phyloP scores from a whole-genome alignment of 2,797 vertebrate genomes.

The Periophthalmus magnuspinnatus region DNA sequence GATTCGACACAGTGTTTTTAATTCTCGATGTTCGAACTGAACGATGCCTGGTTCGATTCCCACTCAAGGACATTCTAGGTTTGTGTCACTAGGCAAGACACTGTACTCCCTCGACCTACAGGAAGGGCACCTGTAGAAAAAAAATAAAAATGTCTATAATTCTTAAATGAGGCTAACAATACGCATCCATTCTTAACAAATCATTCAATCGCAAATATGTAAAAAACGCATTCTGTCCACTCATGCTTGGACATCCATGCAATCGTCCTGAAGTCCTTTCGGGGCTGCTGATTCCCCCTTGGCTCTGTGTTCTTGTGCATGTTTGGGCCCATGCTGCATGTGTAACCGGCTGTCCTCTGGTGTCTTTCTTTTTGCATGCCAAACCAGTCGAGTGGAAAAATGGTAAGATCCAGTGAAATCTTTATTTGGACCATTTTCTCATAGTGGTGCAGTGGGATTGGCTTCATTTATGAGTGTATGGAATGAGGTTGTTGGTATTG shows the following conservation, averaged over 20 bases:
- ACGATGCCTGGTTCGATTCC: background rate
- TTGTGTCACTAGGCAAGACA: background rate
- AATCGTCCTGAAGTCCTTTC: constrained; percentile 54
- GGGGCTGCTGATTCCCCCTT: constrained; percentile 64
- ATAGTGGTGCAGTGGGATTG: constrained; percentile 23
- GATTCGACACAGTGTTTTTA: background rate
- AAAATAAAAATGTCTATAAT: background rate
- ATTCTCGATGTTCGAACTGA: background rate
- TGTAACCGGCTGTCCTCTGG: constrained; percentile 80
- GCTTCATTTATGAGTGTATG: background rate
- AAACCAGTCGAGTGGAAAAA: constrained; percentile 95
- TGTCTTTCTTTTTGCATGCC: constrained; percentile 84
- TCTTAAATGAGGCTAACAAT: constrained; percentile 3
- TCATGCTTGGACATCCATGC: constrained; percentile 53
- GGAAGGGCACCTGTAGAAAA: background rate
- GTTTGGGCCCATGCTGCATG: constrained; percentile 75
- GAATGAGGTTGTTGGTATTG: constrained; percentile 4
- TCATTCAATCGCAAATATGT: background rate
- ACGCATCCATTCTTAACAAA: background rate
- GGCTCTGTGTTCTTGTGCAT: constrained; percentile 66
- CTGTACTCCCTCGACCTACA: no score
- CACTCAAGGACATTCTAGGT: background rate
- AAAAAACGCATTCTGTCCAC: constrained; percentile 52
- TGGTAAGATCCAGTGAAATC: constrained; percentile 86
- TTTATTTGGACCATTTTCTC: constrained; percentile 62